Percentiles rank a stretch among this genome's conserved stretches.
Evolutionary conservation across 2,113 vertebrate species (phyloP).

Genomic region (Elephas maximus): DNA sequence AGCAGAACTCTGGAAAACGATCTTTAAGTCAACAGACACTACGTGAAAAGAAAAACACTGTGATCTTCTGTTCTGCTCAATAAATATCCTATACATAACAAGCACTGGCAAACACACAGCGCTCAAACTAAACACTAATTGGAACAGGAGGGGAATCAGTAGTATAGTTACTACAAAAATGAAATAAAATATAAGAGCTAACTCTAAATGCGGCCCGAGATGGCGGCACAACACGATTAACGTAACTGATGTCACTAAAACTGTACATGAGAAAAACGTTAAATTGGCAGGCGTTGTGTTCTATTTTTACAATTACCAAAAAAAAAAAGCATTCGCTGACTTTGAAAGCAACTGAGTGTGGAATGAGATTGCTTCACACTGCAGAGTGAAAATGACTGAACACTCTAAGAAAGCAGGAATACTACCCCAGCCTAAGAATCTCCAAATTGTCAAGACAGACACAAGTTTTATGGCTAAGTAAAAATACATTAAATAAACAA

Average conservation of each 20-base stretch:
- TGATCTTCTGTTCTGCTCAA: background rate
- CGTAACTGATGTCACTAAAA: background rate
- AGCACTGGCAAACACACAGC: background rate
- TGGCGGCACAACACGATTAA: background rate
- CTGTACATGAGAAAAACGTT: background rate
- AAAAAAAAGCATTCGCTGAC: background rate
- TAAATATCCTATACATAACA: background rate
- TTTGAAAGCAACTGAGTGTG: background rate
- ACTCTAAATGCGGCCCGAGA: background rate
- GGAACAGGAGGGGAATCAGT: background rate
- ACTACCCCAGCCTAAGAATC: background rate
- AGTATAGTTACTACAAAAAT: background rate
- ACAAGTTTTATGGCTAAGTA: background rate
- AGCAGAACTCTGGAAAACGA: background rate
- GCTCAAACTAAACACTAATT: slow-evolving; percentile 6
- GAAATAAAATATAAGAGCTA: background rate
- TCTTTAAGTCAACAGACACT: background rate
- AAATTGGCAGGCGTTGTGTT: background rate
- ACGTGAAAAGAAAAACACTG: background rate
- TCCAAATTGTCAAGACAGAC: background rate
- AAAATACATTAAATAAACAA: background rate
- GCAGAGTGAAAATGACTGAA: background rate
- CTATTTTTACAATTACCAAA: background rate
- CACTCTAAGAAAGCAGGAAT: background rate
- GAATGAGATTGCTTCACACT: background rate